A percentile compares a stretch with the other conserved stretches of the same genome.
These are phyloP conservation scores for Zelostemma sp. DNA, from an alignment of 1,140 invertebrate genomes.

Conservation along the genomic window DNA sequence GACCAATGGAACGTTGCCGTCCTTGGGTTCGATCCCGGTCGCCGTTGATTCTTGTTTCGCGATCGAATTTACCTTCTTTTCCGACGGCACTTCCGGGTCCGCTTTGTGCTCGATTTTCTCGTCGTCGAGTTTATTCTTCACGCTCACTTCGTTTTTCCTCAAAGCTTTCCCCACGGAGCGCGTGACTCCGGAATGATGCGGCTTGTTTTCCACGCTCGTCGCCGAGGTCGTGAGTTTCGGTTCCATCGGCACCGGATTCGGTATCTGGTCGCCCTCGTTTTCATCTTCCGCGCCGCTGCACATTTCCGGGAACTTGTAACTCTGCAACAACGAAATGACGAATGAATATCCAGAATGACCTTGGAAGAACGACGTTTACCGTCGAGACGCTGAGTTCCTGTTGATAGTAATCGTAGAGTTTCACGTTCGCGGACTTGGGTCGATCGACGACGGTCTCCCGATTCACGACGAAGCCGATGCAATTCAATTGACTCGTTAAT, in stretches of 20 bases:
- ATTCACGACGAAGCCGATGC: constrained; percentile 68
- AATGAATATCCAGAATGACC: too few species aligned
- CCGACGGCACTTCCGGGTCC: constrained; percentile 3
- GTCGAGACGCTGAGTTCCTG: constrained; percentile 66
- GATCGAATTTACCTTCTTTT: neutral
- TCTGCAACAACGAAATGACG: constrained; percentile 37
- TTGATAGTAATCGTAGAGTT: constrained; percentile 80
- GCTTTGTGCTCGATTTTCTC: constrained; percentile 11
- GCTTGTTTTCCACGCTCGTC: neutral
- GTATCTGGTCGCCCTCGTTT: constrained; percentile 31
- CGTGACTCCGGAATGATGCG: neutral
- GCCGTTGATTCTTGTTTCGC: constrained; percentile 14
- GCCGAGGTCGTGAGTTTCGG: constrained; percentile 9
- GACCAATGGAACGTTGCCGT: constrained; percentile 26
- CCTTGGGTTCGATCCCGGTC: constrained; percentile 17
- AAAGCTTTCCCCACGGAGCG: constrained; percentile 30
- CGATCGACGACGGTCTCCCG: constrained; percentile 61
- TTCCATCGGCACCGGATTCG: constrained; percentile 42
- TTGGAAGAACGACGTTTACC: constrained; percentile 29
- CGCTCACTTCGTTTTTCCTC: constrained; percentile 28
- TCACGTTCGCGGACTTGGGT: constrained; percentile 75
- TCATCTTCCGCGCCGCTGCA: constrained; percentile 55
- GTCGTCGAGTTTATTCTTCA: constrained; percentile 29
- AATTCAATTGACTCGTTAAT: constrained; percentile 66
- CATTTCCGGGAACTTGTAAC: constrained; percentile 53